Percentiles rank a stretch among this genome's conserved stretches.
Conservation (phyloP, 2,113 vertebrate species). For the Argyrosomus japonicus region DNA sequence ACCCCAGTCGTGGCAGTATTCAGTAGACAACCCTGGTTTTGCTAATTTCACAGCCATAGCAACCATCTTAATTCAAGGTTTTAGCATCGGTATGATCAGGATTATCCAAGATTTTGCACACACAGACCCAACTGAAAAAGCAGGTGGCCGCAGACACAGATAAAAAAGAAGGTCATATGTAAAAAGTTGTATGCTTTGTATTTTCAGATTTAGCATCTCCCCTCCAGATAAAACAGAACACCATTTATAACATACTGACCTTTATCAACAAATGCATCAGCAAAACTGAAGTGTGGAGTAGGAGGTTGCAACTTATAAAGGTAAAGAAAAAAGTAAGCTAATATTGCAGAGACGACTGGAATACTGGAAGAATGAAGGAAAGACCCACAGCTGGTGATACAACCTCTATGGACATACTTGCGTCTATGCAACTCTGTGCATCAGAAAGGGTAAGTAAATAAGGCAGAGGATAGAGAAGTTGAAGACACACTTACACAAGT, state of each 20-base stretch:
- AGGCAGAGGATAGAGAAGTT: not conserved
- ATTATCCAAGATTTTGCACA: conserved; percentile 8
- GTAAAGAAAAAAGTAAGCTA: not conserved
- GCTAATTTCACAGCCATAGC: not conserved
- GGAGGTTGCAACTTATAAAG: not conserved
- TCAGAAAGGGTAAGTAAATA: conserved; percentile 24
- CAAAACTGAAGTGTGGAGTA: conserved; percentile 6
- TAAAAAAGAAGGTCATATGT: not conserved
- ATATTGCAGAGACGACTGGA: not conserved
- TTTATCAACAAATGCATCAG: conserved; percentile 25
- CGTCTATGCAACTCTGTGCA: not conserved
- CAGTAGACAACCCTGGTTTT: not conserved
- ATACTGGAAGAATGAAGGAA: not conserved
- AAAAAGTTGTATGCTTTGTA: conserved; percentile 1
- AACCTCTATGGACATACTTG: conserved; percentile 5
- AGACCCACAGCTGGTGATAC: conserved; percentile 3
- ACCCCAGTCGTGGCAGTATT: not conserved
- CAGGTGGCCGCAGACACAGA: not conserved
- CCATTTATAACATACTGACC: conserved; percentile 16
- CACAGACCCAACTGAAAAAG: not conserved
- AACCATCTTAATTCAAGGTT: not conserved
- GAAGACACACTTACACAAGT: conserved; percentile 22
- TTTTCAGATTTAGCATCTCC: conserved; percentile 10
- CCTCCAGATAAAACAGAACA: conserved; percentile 4
- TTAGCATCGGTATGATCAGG: conserved; percentile 6